Conservation (phyloP, 2,888 invertebrate species). For the Drosophila paramelanica region DNA sequence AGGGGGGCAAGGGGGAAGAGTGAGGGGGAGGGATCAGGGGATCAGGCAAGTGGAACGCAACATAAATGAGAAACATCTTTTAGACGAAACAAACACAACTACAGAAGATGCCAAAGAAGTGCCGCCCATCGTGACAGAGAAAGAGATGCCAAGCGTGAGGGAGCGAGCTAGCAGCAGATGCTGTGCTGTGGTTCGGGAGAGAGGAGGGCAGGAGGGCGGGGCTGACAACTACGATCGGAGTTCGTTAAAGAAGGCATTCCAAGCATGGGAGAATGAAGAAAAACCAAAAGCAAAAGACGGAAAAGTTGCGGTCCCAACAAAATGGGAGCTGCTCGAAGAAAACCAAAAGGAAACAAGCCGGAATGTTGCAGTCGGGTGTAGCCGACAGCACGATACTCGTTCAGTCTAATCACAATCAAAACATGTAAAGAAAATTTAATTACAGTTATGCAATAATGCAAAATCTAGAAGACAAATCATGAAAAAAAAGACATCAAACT, state of each 20-base stretch:
- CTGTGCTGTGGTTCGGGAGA: neutral
- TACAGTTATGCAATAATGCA: no score
- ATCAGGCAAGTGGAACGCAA: constrained; percentile 7
- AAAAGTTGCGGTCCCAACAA: neutral
- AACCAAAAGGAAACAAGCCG: neutral
- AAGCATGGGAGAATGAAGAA: neutral
- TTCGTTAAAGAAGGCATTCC: constrained; percentile 7
- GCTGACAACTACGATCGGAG: neutral
- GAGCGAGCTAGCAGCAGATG: neutral
- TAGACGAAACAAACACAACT: constrained; percentile 9
- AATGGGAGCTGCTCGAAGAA: neutral
- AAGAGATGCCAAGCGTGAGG: neutral
- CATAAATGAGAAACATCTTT: constrained; percentile 35
- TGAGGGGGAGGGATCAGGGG: neutral
- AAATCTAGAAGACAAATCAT: no score
- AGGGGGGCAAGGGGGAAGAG: neutral
- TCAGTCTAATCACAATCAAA: no score
- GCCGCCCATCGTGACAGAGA: constrained; percentile 3
- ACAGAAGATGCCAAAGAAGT: constrained; percentile 14
- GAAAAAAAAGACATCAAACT: no score
- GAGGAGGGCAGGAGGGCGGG: neutral
- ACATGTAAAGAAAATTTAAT: no score
- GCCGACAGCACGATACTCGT: no score
- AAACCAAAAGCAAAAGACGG: neutral
- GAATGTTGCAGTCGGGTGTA: no score